A percentile compares a stretch with the other conserved stretches of the same genome.
Evolutionary conservation across 2,113 vertebrate genomes (phyloP).

Genomic region (Acanthochromis polyacanthus): DNA sequence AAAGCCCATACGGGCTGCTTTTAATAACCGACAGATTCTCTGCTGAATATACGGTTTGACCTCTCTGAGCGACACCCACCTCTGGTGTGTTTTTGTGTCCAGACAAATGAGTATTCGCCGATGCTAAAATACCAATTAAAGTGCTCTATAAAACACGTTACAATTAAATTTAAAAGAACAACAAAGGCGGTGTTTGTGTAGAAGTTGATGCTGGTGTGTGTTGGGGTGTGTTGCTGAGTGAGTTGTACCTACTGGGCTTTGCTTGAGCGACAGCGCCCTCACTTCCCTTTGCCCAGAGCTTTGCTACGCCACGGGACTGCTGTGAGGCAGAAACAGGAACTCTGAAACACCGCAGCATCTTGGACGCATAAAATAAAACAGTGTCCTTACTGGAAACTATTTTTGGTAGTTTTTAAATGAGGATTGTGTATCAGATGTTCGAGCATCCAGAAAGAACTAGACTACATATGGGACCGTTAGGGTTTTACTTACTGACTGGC

Average conservation of each 20-base stretch:
- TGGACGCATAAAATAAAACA: constrained; percentile 2
- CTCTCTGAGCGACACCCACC: neutral
- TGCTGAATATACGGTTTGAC: neutral
- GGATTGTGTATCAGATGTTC: neutral
- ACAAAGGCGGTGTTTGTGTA: constrained; percentile 19
- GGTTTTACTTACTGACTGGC: too few relatives aligned
- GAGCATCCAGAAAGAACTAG: neutral
- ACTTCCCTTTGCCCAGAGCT: constrained; percentile 81
- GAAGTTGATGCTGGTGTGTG: constrained; percentile 13
- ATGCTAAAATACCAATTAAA: constrained; percentile 8
- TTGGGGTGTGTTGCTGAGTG: constrained; percentile 38
- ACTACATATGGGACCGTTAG: neutral
- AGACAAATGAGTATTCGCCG: constrained; percentile 25
- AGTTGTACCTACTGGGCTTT: constrained; percentile 70
- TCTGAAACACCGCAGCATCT: constrained; percentile 51
- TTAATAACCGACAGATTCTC: neutral
- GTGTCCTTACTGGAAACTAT: constrained; percentile 11
- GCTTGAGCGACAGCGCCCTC: constrained; percentile 77
- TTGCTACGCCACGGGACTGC: constrained; percentile 38
- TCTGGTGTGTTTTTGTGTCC: neutral
- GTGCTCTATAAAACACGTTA: neutral
- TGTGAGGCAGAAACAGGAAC: constrained; percentile 47
- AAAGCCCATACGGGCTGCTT: neutral
- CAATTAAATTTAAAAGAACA: constrained; percentile 36
- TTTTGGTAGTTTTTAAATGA: neutral